Percentiles rank a stretch among this genome's conserved stretches.
These are phyloP conservation scores for Acanthornis magna DNA, from an alignment of 2,797 vertebrate species.

Conservation along the genomic window DNA sequence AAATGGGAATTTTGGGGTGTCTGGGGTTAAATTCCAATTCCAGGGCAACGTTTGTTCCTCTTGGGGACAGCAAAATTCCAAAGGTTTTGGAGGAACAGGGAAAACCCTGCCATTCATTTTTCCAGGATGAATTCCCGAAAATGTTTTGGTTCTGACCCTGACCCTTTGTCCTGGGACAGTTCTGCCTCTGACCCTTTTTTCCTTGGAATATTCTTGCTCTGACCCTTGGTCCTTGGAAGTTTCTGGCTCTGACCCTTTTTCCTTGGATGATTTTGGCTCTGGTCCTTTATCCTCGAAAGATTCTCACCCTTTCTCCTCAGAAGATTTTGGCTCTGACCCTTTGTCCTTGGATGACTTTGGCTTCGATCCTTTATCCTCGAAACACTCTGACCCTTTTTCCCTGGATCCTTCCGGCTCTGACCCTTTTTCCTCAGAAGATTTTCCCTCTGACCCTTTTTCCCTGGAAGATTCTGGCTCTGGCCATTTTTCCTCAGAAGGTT, in stretches of 20 bases:
- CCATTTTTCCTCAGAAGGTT: too few relatives aligned
- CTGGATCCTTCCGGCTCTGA: too few relatives aligned
- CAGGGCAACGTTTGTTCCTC: accelerated
- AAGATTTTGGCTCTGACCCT: background rate
- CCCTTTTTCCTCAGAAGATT: too few relatives aligned
- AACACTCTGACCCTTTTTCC: too few relatives aligned
- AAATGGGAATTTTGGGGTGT: background rate
- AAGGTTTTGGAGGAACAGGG: background rate
- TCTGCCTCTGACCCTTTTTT: too few relatives aligned
- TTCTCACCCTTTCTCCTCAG: background rate
- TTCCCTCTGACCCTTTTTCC: background rate
- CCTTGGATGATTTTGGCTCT: too few relatives aligned
- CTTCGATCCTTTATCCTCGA: background rate
- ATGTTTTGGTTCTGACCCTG: background rate
- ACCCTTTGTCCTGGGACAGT: too few relatives aligned
- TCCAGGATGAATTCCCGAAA: background rate
- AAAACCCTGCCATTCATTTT: background rate
- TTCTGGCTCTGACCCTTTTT: too few relatives aligned
- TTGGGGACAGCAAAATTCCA: background rate
- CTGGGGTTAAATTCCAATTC: accelerated
- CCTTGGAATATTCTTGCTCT: background rate
- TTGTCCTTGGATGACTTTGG: background rate
- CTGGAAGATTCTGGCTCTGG: too few relatives aligned
- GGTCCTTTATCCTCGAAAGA: too few relatives aligned
- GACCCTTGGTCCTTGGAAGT: too few relatives aligned